These are phyloP conservation scores for Poeciliopsis retropinna DNA, from an alignment of 2,113 vertebrate species.

Conservation along the genomic window DNA sequence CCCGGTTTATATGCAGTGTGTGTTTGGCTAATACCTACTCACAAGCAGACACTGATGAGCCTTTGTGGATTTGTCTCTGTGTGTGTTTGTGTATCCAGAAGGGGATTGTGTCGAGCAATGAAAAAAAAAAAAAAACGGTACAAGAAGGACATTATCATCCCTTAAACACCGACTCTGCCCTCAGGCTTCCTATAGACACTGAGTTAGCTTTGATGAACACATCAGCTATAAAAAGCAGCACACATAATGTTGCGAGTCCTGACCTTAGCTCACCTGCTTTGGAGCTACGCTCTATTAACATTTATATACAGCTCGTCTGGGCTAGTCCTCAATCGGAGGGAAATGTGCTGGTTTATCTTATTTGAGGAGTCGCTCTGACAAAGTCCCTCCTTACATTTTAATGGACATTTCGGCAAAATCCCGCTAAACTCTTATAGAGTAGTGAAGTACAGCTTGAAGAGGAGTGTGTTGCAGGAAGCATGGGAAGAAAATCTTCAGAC, in stretches of 20 bases:
- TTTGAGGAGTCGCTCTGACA: constrained; percentile 4
- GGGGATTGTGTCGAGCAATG: neutral
- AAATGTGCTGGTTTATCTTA: neutral
- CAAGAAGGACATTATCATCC: constrained; percentile 42
- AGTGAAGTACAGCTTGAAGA: constrained; percentile 34
- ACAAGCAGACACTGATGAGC: neutral
- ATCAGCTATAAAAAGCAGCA: constrained; percentile 14
- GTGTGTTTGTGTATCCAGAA: constrained; percentile 1
- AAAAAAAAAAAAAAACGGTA: neutral
- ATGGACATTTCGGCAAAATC: constrained; percentile 19
- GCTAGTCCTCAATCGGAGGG: constrained; percentile 9
- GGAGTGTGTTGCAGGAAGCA: constrained; percentile 18
- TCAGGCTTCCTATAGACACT: constrained; percentile 28
- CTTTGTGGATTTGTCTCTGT: constrained; percentile 1
- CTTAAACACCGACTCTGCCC: constrained; percentile 28
- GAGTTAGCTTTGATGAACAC: neutral
- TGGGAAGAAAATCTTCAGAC: constrained; percentile 31
- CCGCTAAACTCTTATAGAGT: constrained; percentile 21
- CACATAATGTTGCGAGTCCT: constrained; percentile 14
- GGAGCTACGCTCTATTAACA: constrained; percentile 30
- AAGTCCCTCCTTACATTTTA: neutral
- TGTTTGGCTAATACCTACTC: neutral
- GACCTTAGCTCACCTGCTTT: constrained; percentile 27
- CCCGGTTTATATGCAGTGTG: constrained; percentile 14
- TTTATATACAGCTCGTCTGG: constrained; percentile 19